Percentiles rank a stretch among this genome's conserved stretches.
These are phyloP conservation scores for Acanthiza pusilla DNA, from an alignment of 2,797 vertebrate genomes.

Conservation along the genomic window DNA sequence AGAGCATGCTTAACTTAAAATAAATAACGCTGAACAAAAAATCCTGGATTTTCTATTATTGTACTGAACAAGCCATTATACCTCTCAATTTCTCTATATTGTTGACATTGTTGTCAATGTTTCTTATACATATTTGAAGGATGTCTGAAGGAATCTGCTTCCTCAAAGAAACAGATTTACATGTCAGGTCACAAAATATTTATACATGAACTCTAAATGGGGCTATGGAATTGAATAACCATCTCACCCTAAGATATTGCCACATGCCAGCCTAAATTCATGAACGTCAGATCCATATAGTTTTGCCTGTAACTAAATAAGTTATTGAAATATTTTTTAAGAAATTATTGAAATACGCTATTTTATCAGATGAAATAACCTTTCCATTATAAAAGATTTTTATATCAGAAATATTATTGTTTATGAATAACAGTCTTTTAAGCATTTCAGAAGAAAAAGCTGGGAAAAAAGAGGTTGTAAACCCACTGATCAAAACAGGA, in stretches of 20 bases:
- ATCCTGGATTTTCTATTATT: neutral
- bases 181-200: neutral
- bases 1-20: neutral
- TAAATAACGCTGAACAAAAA: neutral
- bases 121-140: neutral
- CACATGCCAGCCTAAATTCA: neutral
- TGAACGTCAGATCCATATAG: neutral
- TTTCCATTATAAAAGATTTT: neutral
- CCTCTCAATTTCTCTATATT: neutral
- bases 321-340: neutral
- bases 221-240: neutral
- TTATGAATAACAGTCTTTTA: neutral
- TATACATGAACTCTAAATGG: neutral
- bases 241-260: neutral
- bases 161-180: neutral
- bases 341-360: neutral
- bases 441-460: neutral
- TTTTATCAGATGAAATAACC: neutral
- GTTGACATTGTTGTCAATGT: neutral
- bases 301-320: neutral
- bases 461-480: neutral
- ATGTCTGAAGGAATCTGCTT: neutral
- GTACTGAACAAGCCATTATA: neutral
- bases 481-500: neutral
- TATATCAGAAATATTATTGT: neutral